Conservation (phyloP, 2,113 vertebrate species). For the Rallus limicola region DNA sequence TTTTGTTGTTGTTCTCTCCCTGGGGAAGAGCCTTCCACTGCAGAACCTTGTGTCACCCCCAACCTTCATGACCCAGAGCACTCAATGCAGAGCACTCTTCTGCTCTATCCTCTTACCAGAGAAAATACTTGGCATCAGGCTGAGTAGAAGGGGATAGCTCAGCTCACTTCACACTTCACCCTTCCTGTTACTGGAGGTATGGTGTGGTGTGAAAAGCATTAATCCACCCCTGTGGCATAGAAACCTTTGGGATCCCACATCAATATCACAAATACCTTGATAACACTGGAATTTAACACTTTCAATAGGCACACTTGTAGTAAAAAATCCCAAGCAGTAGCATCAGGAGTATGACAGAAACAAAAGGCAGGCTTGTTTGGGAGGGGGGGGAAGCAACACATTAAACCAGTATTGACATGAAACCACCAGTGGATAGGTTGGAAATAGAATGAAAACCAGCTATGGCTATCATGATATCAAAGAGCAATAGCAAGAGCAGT, state of each 20-base stretch:
- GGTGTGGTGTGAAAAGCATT: not conserved
- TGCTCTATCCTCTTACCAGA: not conserved
- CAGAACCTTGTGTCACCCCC: not conserved
- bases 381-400: not conserved
- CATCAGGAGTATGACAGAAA: not conserved
- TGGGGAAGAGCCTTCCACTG: not conserved
- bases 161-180: not conserved
- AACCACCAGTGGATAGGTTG: not conserved
- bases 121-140: not conserved
- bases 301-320: accelerated
- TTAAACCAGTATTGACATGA: not conserved
- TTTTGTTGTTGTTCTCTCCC: not conserved
- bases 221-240: not conserved
- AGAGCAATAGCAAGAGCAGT: not conserved
- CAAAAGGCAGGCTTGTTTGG: not conserved
- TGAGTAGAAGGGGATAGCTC: not conserved
- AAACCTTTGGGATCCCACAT: not conserved
- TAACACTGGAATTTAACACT: not conserved
- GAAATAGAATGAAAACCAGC: not conserved
- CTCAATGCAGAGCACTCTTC: not conserved
- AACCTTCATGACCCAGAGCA: not conserved
- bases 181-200: not conserved
- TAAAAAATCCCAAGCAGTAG: not conserved
- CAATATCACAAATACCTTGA: not conserved
- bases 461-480: not conserved